These are phyloP conservation scores for Nomada ruficornis DNA, from an alignment of 2,888 invertebrate species.

Conservation along the genomic window DNA sequence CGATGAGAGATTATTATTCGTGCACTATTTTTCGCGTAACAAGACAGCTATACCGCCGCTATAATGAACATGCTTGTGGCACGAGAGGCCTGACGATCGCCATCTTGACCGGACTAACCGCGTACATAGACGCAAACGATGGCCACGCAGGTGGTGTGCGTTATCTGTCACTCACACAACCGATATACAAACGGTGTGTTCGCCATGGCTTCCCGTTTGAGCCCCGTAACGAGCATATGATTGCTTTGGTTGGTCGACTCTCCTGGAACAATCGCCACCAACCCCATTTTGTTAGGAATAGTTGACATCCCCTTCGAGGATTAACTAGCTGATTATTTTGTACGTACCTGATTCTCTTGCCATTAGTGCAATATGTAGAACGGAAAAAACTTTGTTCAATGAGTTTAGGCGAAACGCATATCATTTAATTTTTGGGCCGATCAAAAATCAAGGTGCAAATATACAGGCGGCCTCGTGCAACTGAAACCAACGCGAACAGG, in stretches of 20 bases:
- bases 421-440: too few species aligned
- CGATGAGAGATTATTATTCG: conserved; percentile 46
- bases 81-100: conserved; percentile 55
- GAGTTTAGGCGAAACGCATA: too few species aligned
- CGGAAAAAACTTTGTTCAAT: too few species aligned
- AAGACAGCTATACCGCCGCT: conserved; percentile 52
- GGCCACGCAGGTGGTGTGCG: conserved; percentile 60
- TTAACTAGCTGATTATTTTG: conserved; percentile 39
- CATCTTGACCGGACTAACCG: conserved; percentile 57
- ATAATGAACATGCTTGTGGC: conserved; percentile 39
- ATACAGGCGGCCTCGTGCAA: too few species aligned
- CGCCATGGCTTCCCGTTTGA: conserved; percentile 60
- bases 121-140: conserved; percentile 42
- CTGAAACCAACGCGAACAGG: neutral
- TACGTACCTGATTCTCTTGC: neutral
- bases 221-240: conserved; percentile 63
- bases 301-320: conserved; percentile 45
- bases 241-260: conserved; percentile 62
- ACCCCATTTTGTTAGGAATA: conserved; percentile 33
- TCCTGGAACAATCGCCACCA: conserved; percentile 49
- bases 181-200: conserved; percentile 45
- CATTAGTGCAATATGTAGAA: too few species aligned
- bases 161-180: conserved; percentile 62
- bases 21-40: conserved; percentile 54
- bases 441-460: too few species aligned